These are phyloP conservation scores for Plecturocebus donacophilus DNA, from an alignment of 2,113 vertebrate genomes.

Conservation along the genomic window DNA sequence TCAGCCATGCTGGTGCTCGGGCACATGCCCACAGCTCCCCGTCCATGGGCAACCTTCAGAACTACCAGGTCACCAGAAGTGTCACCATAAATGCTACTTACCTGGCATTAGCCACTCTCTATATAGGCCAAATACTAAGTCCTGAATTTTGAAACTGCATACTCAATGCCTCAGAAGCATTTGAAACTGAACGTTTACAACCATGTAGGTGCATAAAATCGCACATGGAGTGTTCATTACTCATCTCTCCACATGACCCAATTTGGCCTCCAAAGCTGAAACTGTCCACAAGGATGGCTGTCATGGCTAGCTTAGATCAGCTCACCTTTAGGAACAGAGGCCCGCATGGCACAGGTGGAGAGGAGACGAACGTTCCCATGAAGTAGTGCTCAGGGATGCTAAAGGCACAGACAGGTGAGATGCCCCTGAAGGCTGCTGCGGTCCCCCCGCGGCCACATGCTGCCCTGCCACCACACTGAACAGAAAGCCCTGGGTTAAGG, in stretches of 20 bases:
- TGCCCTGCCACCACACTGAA: not conserved
- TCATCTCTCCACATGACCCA: slow-evolving; percentile 48
- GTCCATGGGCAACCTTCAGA: slow-evolving; percentile 74
- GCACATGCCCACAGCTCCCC: slow-evolving; percentile 74
- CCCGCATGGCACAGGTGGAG: not conserved
- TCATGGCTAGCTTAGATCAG: not conserved
- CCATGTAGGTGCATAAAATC: slow-evolving; percentile 35
- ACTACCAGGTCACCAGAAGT: not conserved
- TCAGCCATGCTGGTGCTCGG: slow-evolving; percentile 34
- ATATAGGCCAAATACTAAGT: slow-evolving; percentile 79
- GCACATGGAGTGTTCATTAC: not conserved
- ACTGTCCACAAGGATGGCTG: slow-evolving; percentile 12
- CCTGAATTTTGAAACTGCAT: slow-evolving; percentile 84
- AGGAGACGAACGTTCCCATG: not conserved
- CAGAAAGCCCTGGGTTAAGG: not conserved
- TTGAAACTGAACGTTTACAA: slow-evolving; percentile 79
- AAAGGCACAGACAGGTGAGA: not conserved
- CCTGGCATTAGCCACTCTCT: slow-evolving; percentile 80
- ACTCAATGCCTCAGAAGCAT: slow-evolving; percentile 85
- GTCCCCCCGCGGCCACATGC: not conserved
- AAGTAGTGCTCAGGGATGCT: not conserved
- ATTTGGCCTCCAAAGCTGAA: slow-evolving; percentile 38
- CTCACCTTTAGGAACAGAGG: slow-evolving; percentile 29
- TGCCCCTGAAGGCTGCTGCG: not conserved
- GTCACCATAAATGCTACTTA: slow-evolving; percentile 79